Percentiles rank a stretch among this genome's conserved stretches.
These are phyloP conservation scores for Adineta ricciae DNA, from an alignment of 2,888 invertebrate genomes.

Conservation along the genomic window DNA sequence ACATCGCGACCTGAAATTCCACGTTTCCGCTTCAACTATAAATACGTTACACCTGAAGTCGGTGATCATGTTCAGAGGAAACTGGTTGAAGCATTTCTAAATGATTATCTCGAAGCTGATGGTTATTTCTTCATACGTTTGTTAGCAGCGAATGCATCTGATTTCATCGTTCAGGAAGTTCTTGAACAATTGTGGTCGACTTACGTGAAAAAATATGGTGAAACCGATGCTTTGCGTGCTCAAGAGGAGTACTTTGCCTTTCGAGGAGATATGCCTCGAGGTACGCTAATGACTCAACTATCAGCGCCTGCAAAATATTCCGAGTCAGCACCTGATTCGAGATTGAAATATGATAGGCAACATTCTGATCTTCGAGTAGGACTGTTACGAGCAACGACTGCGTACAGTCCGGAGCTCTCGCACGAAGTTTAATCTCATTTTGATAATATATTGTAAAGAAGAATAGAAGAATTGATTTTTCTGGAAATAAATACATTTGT, in stretches of 20 bases:
- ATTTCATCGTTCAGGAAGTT: slow-evolving; percentile 3
- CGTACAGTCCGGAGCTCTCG: no score
- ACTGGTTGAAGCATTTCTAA: not conserved
- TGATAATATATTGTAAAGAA: no score
- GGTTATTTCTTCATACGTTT: slow-evolving; percentile 4
- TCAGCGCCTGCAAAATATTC: not conserved
- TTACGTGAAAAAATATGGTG: not conserved
- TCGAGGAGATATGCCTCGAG: not conserved
- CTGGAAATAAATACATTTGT: no score
- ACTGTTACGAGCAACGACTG: no score
- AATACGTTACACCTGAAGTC: not conserved
- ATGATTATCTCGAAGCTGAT: not conserved
- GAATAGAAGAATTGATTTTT: no score
- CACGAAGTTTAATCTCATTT: no score
- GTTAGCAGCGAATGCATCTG: not conserved
- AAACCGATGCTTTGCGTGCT: not conserved
- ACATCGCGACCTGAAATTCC: slow-evolving; percentile 9
- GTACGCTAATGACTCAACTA: accelerated
- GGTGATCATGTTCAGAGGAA: not conserved
- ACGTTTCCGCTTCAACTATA: not conserved
- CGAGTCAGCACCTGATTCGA: no score
- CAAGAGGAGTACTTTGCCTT: not conserved
- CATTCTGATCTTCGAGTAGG: no score
- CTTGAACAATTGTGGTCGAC: not conserved
- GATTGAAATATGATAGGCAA: no score